A percentile compares a stretch with the other conserved stretches of the same genome.
phyloP scores from a whole-genome alignment of 2,888 invertebrate species.

The Phyllotreta striolata region DNA sequence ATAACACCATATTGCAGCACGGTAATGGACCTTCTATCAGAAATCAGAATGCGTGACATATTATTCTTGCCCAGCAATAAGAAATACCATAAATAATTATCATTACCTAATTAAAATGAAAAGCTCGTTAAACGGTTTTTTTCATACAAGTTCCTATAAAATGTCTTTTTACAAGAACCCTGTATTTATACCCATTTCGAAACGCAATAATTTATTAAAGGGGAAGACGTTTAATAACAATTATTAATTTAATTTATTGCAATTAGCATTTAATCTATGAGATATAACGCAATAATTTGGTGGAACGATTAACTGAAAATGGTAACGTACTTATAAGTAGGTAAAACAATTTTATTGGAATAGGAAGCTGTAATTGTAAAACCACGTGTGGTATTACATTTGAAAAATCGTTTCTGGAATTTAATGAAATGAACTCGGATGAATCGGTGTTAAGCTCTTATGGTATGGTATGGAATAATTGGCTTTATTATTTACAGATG shows the following conservation, averaged over 20 bases:
- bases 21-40: conserved; percentile 18
- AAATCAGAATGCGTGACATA: conserved; percentile 21
- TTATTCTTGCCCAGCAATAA: conserved; percentile 13
- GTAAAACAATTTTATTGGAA: conserved; percentile 27
- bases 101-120: conserved; percentile 1
- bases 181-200: no score
- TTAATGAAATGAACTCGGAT: conserved; percentile 10
- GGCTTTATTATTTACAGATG: conserved; percentile 28
- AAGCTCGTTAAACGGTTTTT: conserved; percentile 1
- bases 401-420: conserved; percentile 24
- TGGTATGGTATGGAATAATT: conserved; percentile 26
- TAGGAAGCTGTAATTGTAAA: conserved; percentile 34
- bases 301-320: conserved; percentile 31
- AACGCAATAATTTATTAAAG: no score
- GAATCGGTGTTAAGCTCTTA: conserved; percentile 12
- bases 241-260: conserved; percentile 26
- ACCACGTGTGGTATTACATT: conserved; percentile 31
- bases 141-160: no score
- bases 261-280: conserved; percentile 23
- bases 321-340: conserved; percentile 25
- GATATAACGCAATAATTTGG: conserved; percentile 23
- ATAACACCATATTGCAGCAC: conserved; percentile 30
- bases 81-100: background rate
- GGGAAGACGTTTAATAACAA: no score
- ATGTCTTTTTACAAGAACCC: no score